A percentile compares a stretch with the other conserved stretches of the same genome.
phyloP scores from a whole-genome alignment of 1,140 invertebrate genomes.

The Caenorhabditis tropicalis region DNA sequence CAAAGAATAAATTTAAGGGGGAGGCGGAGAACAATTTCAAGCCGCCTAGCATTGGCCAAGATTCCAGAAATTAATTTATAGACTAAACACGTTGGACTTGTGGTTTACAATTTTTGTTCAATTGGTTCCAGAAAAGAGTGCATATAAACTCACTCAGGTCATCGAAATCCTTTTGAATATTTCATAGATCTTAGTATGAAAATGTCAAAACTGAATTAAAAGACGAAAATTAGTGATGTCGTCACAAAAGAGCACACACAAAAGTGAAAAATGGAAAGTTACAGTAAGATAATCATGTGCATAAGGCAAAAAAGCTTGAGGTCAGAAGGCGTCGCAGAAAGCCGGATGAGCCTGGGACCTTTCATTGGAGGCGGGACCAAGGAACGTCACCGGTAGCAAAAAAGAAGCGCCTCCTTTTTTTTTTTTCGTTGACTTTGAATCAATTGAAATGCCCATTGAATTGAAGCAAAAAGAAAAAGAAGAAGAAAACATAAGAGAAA shows the following conservation, averaged over 20 bases:
- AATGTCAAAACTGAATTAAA: neutral
- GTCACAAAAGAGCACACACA: neutral
- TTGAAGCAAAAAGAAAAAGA: neutral
- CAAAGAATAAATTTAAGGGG: neutral
- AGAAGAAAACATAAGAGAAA: neutral
- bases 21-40: neutral
- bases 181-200: neutral
- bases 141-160: neutral
- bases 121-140: neutral
- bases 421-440: neutral
- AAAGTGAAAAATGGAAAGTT: neutral
- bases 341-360: slow-evolving; percentile 28
- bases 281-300: slow-evolving; percentile 30
- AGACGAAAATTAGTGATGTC: neutral
- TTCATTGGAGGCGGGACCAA: slow-evolving; percentile 8
- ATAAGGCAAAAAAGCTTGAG: neutral
- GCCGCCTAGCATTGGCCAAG: neutral
- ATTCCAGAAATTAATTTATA: neutral
- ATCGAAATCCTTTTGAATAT: neutral
- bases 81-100: too few species aligned
- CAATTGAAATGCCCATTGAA: slow-evolving; percentile 6
- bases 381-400: slow-evolving; percentile 12
- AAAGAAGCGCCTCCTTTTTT: slow-evolving; percentile 12
- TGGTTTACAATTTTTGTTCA: too few species aligned
- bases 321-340: slow-evolving; percentile 33